Conservation (phyloP, 2,797 vertebrate species). For the Anomalospiza imberbis region DNA sequence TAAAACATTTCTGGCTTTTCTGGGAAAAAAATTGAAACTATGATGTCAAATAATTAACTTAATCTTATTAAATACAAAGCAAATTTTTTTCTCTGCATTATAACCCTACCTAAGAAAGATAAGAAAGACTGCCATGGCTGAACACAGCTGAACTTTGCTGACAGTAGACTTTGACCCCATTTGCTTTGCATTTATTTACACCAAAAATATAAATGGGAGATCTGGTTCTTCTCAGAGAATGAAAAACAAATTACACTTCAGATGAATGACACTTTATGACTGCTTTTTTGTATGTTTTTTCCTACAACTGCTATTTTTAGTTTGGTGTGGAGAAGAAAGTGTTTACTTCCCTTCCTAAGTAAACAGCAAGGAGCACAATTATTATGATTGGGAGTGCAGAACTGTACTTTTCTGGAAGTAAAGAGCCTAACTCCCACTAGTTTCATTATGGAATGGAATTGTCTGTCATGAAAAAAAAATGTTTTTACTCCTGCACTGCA, state of each 20-base stretch:
- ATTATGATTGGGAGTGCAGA: background rate
- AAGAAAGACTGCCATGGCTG: background rate
- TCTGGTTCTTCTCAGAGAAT: background rate
- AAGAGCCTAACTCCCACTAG: background rate
- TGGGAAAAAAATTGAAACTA: background rate
- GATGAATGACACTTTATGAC: background rate
- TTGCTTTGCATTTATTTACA: background rate
- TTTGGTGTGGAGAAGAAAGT: background rate
- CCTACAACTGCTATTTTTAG: background rate
- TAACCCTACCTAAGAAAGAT: background rate
- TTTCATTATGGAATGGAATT: background rate
- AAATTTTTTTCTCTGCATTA: background rate
- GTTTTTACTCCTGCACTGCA: background rate
- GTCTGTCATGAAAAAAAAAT: background rate
- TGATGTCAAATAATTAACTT: background rate
- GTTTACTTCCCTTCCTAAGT: background rate
- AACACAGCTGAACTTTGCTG: background rate
- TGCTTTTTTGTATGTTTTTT: background rate
- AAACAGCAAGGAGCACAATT: background rate
- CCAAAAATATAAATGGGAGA: background rate
- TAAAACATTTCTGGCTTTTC: background rate
- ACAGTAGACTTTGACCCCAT: background rate
- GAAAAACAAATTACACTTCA: background rate
- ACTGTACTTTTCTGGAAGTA: background rate
- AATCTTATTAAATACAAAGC: background rate